Evolutionary conservation across 2,888 invertebrate species (phyloP).

Genomic region (Eupsilia transversa): DNA sequence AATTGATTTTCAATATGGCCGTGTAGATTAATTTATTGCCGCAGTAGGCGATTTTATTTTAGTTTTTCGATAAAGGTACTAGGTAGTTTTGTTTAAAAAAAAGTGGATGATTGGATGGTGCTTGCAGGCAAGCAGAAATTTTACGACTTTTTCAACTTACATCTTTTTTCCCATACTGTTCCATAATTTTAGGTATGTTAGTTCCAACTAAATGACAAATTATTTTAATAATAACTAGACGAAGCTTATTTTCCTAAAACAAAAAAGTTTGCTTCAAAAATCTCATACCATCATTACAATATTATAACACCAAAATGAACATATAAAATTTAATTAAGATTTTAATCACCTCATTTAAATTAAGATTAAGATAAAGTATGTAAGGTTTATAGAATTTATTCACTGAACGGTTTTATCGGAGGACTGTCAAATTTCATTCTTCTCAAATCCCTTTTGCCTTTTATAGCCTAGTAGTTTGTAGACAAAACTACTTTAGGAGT

Average conservation of each 20-base stretch:
- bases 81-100: no score
- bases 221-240: background rate
- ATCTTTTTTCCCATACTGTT: background rate
- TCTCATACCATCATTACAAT: background rate
- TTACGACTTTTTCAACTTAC: background rate
- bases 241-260: background rate
- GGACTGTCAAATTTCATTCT: constrained; percentile 3
- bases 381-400: constrained; percentile 9
- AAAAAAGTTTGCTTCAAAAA: constrained; percentile 5
- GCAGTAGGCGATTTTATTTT: background rate
- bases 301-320: constrained; percentile 24
- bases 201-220: background rate
- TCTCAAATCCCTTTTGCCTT: no score
- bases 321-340: constrained; percentile 44
- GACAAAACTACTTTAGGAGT: background rate
- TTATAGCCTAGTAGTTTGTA: no score
- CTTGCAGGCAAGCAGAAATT: background rate
- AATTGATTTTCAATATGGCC: constrained; percentile 44
- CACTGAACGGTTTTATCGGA: constrained; percentile 21
- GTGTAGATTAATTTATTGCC: constrained; percentile 17
- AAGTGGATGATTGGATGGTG: background rate
- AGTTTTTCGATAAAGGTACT: background rate
- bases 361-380: constrained; percentile 13
- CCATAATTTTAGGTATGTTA: background rate
- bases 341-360: constrained; percentile 34